phyloP scores from a whole-genome alignment of 2,113 vertebrate species.

The Engraulis encrasicolus region DNA sequence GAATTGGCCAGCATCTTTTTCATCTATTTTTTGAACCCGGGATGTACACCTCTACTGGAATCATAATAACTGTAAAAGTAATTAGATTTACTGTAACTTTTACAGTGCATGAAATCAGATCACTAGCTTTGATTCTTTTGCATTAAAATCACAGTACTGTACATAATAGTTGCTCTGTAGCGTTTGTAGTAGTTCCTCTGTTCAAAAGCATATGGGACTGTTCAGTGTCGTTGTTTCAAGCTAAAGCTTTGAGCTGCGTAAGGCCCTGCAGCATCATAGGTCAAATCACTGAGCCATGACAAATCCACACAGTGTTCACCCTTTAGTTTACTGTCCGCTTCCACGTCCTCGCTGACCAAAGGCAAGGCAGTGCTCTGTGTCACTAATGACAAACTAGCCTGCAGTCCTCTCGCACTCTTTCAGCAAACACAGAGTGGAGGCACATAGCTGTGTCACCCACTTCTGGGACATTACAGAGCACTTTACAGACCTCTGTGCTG shows the following conservation, averaged over 20 bases:
- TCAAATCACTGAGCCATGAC: not conserved
- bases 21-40: too few relatives aligned
- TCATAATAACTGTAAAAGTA: too few relatives aligned
- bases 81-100: too few relatives aligned
- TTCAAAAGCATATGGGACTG: not conserved
- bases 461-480: not conserved
- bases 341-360: not conserved
- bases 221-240: not conserved
- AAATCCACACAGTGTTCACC: not conserved
- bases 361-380: not conserved
- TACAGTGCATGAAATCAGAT: too few relatives aligned
- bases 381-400: slow-evolving; percentile 15
- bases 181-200: not conserved
- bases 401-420: not conserved
- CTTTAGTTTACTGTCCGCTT: not conserved
- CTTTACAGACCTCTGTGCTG: not conserved
- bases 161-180: not conserved
- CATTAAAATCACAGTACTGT: too few relatives aligned
- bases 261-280: not conserved
- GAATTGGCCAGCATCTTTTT: too few relatives aligned
- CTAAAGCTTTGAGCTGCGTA: not conserved
- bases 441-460: not conserved
- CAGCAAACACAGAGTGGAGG: not conserved
- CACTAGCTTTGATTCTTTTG: too few relatives aligned
- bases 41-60: too few relatives aligned